phyloP scores from a whole-genome alignment of 2,888 invertebrate genomes.

The Hetaerina titia region DNA sequence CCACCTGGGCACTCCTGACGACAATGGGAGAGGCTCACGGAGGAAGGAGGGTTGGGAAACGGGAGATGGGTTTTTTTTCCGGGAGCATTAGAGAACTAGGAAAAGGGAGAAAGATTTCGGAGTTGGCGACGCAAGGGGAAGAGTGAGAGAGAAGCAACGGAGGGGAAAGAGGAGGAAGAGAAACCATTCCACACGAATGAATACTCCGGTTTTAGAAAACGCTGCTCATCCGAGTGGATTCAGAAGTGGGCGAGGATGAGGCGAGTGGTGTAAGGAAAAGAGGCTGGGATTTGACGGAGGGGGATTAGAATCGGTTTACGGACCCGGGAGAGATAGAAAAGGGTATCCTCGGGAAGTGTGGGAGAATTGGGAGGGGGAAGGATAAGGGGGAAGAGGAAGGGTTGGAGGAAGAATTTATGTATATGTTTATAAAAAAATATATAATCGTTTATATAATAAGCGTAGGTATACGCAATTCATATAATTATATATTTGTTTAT shows the following conservation, averaged over 20 bases:
- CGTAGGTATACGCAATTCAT: too few species aligned
- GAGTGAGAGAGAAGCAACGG: neutral
- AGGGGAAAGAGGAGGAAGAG: neutral
- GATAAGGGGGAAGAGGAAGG: neutral
- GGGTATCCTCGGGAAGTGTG: too few species aligned
- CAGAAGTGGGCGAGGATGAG: slow-evolving; percentile 9
- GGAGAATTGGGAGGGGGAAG: neutral
- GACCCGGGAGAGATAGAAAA: too few species aligned
- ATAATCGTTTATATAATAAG: too few species aligned
- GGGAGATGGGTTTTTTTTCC: too few species aligned
- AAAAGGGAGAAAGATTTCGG: too few species aligned
- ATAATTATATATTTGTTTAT: too few species aligned
- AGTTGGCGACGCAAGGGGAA: neutral
- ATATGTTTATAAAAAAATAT: too few species aligned
- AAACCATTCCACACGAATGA: slow-evolving; percentile 34
- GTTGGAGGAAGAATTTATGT: neutral
- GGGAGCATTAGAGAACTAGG: too few species aligned
- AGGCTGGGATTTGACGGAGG: neutral
- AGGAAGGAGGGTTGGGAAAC: too few species aligned
- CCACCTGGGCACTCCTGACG: neutral
- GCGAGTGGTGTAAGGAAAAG: neutral
- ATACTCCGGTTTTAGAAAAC: slow-evolving; percentile 39
- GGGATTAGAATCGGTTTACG: neutral
- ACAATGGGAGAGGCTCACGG: too few species aligned
- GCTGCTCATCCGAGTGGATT: slow-evolving; percentile 47